Base-by-base conservation (phyloP, 2,888 invertebrate species). In the Cenopis cana region DNA sequence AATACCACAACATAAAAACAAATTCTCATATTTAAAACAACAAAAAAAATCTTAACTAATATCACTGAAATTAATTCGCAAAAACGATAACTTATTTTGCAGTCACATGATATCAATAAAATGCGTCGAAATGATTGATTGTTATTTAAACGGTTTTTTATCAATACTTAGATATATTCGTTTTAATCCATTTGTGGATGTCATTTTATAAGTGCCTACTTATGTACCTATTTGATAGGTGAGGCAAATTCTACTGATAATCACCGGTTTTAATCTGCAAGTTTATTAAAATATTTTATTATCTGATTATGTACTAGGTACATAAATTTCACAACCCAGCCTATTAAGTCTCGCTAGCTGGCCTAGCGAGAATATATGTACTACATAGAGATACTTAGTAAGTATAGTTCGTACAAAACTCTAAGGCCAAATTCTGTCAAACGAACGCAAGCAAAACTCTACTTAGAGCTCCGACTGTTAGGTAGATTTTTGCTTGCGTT, bases 61-160 rank as follows among this genome's bases (percentile, higher is more conserved):
- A 59, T 60, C 60, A 60, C 46, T n/a, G n/a, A n/a, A 60, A 46
- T 11, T 20, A 29, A 41, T 38, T 41, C 59, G 24, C 60, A 60
- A 2, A n/a, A 59, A 41, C 2, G 9, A n/a, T n/a, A 41, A 46
- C n/a, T 46, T 10, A 20, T 29, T 29, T 59, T 8, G 38, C 56
- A 12, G 20, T 11, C 60, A 24, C 20, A 18, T 17, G 33, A 59
- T 38, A 62, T 33, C 50, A 41, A 73, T 76, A 61, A 75, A 61
- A 73, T 73, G 74, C 56, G 79, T 80, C 77, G 77, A 72, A 60
- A 79, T 84, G 85, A 88, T 85, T 74, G 82, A 88, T 86, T 79
- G 82, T 76, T 82, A 81, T 84, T 87, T 87, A 88, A 88, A 87
- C 85, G 87, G 75, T 81, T 83, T 77, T 76, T 67, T 55, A 64